Conservation (phyloP, 1,140 invertebrate genomes). For the Muscidifurax raptorellus region DNA sequence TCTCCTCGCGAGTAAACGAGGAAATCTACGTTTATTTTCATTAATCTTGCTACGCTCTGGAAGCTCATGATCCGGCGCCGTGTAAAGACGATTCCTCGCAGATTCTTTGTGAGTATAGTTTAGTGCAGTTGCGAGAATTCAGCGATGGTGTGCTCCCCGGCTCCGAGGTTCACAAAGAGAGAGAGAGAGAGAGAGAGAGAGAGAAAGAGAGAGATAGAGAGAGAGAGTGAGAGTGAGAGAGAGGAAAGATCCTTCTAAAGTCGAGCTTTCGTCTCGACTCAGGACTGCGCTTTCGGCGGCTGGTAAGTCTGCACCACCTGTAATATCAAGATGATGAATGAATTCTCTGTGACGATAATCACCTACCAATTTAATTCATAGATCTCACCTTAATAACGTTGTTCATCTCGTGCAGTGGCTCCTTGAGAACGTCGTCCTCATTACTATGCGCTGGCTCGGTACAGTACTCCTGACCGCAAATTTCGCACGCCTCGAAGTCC, state of each 20-base stretch:
- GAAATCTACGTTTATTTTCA: neutral
- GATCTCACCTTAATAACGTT: slow-evolving; percentile 58
- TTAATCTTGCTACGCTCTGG: neutral
- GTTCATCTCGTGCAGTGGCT: slow-evolving; percentile 63
- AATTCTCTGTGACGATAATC: neutral
- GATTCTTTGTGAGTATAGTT: too few species aligned
- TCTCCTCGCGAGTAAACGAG: neutral
- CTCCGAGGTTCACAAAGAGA: neutral
- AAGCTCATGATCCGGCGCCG: neutral
- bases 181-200: neutral
- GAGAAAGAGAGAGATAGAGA: neutral
- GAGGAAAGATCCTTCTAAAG: neutral
- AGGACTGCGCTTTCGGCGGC: slow-evolving; percentile 35
- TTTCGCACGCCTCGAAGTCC: slow-evolving; percentile 78
- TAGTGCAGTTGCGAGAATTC: neutral
- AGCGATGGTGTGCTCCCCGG: neutral
- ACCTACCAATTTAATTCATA: neutral
- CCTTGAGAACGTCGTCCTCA: slow-evolving; percentile 65
- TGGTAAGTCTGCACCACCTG: slow-evolving; percentile 48
- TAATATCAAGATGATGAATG: neutral
- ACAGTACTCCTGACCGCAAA: slow-evolving; percentile 75
- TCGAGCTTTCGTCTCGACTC: neutral
- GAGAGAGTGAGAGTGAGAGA: neutral
- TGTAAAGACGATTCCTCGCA: neutral
- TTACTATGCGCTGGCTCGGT: slow-evolving; percentile 64